Evolutionary conservation across 2,888 invertebrate genomes (phyloP).

Genomic region (Pterostichus madidus): DNA sequence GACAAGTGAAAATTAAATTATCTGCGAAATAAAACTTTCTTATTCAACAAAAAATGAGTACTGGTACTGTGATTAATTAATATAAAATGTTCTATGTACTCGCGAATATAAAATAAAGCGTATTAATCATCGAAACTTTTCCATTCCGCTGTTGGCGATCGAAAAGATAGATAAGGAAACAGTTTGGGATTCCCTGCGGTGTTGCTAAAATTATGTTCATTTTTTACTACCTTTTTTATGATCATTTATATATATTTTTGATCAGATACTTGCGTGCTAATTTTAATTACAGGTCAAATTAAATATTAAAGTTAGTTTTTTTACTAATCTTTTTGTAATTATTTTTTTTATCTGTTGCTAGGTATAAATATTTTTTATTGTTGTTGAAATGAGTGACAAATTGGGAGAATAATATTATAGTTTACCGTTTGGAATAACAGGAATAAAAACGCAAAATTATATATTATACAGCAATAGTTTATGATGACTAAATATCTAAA

Average conservation of each 20-base stretch:
- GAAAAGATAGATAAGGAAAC: background rate
- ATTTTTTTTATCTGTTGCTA: background rate
- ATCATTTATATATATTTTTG: constrained; percentile 6
- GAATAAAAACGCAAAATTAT: too few relatives aligned
- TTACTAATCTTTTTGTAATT: background rate
- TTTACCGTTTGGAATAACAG: background rate
- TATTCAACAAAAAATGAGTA: background rate
- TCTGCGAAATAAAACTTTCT: background rate
- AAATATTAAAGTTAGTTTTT: constrained; percentile 2
- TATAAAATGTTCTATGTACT: background rate
- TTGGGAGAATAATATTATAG: background rate
- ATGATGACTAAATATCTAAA: too few relatives aligned
- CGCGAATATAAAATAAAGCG: background rate
- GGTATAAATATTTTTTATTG: background rate
- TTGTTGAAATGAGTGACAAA: background rate
- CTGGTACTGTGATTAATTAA: constrained; percentile 1
- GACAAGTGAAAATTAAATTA: background rate
- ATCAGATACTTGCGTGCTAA: constrained; percentile 19
- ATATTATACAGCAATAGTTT: too few relatives aligned
- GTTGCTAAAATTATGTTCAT: constrained; percentile 13
- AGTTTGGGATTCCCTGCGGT: constrained; percentile 24
- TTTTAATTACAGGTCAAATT: constrained; percentile 36
- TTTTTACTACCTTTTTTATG: constrained; percentile 24
- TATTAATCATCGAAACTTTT: constrained; percentile 3
- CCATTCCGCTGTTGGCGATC: background rate